phyloP scores from a whole-genome alignment of 1,140 invertebrate genomes.

The Berghia stephanieae region DNA sequence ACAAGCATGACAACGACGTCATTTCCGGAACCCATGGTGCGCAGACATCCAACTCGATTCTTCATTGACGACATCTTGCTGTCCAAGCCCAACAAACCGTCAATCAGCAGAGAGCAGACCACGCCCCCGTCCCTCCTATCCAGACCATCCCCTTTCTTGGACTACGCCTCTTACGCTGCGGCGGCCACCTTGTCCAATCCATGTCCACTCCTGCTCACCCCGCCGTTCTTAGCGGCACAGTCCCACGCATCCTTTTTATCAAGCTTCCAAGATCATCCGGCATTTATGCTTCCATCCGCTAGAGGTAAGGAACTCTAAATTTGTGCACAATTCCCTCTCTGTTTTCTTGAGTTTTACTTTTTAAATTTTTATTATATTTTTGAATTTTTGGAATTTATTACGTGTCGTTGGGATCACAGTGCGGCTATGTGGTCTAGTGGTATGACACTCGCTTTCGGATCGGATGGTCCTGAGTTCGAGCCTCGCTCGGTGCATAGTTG shows the following conservation, averaged over 20 bases:
- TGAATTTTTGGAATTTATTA: too few relatives aligned
- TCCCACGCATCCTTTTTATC: slow-evolving; percentile 21
- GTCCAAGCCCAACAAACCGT: slow-evolving; percentile 26
- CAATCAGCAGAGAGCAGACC: slow-evolving; percentile 15
- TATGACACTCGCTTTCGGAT: too few relatives aligned
- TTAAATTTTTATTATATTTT: neutral
- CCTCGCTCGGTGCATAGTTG: too few relatives aligned
- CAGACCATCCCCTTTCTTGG: slow-evolving; percentile 16
- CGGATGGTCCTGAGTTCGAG: too few relatives aligned
- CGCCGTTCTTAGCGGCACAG: slow-evolving; percentile 27
- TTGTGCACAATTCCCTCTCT: too few relatives aligned
- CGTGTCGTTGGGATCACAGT: too few relatives aligned
- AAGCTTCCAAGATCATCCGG: slow-evolving; percentile 16
- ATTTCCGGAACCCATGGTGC: neutral
- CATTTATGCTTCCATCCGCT: slow-evolving; percentile 20
- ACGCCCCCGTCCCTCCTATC: slow-evolving; percentile 11
- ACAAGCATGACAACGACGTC: slow-evolving; percentile 14
- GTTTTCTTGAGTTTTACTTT: too few relatives aligned
- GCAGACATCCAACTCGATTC: slow-evolving; percentile 25
- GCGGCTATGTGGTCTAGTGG: too few relatives aligned
- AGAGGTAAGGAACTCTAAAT: slow-evolving; percentile 26
- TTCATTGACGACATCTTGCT: slow-evolving; percentile 29
- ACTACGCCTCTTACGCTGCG: slow-evolving; percentile 27
- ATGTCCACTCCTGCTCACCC: slow-evolving; percentile 21
- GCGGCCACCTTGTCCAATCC: slow-evolving; percentile 18